phyloP scores from a whole-genome alignment of 2,797 vertebrate genomes.

The Leptoclinus maculatus region DNA sequence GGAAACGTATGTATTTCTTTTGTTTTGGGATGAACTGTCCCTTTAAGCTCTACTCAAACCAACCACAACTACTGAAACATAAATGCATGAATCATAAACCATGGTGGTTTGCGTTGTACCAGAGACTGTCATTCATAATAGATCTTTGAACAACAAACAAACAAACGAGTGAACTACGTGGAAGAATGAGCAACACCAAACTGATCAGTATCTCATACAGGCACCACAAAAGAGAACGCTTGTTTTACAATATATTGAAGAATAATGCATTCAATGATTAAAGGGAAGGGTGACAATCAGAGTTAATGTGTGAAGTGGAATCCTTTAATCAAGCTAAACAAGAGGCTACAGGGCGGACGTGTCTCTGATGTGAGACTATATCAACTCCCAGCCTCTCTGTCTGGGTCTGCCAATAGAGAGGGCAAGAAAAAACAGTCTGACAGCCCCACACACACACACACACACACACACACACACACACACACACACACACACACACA shows the following conservation, averaged over 20 bases:
- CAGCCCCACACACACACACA: conserved; percentile 21
- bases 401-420: conserved; percentile 16
- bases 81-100: not conserved
- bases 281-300: not conserved
- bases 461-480: not conserved
- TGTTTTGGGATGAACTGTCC: not conserved
- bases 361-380: conserved; percentile 32
- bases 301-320: conserved; percentile 4
- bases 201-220: not conserved
- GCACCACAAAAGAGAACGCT: not conserved
- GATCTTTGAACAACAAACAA: not conserved
- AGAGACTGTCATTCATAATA: not conserved
- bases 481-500: conserved; percentile 10
- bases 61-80: no score
- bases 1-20: not conserved
- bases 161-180: not conserved
- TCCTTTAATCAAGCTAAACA: conserved; percentile 6
- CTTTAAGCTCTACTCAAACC: not conserved
- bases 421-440: conserved; percentile 72
- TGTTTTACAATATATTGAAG: not conserved
- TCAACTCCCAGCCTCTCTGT: conserved; percentile 26
- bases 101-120: not conserved
- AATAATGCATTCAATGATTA: not conserved
- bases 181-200: not conserved
- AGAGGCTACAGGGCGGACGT: conserved; percentile 3